Evolutionary conservation across 2,113 vertebrate genomes (phyloP), one percentile per base, ranked within the genome.

Genomic region (Bubo scandiacus): DNA sequence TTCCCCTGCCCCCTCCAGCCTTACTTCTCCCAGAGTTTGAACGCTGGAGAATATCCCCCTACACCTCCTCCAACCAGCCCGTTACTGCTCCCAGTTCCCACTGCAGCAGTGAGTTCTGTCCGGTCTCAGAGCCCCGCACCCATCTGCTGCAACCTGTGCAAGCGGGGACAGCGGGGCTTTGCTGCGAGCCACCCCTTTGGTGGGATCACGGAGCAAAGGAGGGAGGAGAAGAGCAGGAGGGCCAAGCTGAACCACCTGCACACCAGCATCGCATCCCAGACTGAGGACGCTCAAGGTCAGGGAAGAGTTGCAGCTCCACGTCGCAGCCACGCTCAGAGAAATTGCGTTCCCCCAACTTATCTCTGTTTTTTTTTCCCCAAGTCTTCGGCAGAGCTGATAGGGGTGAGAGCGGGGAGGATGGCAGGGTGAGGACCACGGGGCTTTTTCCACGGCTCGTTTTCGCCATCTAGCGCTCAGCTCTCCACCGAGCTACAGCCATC

Each of bases 391-490:
- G n/a, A 21, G 25, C 29, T 9, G 20, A 40, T 11, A 25, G 36
- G 55, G 45, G 10, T 11, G 63, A 73, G 71, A 34, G 25, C 3
- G 0, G 16, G 14, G 43, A 38, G 45, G 58, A 45, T 4, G 9
- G 25, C 6, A 14, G 25, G 38, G 16, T 17, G 75, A 97, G 87
- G 59, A 58, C 26, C 25, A 26, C 4, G 0, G 9, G 6, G 17
- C 51, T 52, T 63, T 63, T 91, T 91, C 34, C 81, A 15, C 8
- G 7, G 90, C 55, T 74, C 94, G 36, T 86, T 94, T 78, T 94
- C 81, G 96, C 93, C 91, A 93, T 83, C 94, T 94, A 96, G 86
- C 2, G 94, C 80, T 62, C 68, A 59, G 38, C 47, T 36, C 20
- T 14, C n/a, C 13, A 5, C 21, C 6, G 2, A 27, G 4, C 34